phyloP scores from a whole-genome alignment of 2,797 vertebrate species.

The Agapornis canus region DNA sequence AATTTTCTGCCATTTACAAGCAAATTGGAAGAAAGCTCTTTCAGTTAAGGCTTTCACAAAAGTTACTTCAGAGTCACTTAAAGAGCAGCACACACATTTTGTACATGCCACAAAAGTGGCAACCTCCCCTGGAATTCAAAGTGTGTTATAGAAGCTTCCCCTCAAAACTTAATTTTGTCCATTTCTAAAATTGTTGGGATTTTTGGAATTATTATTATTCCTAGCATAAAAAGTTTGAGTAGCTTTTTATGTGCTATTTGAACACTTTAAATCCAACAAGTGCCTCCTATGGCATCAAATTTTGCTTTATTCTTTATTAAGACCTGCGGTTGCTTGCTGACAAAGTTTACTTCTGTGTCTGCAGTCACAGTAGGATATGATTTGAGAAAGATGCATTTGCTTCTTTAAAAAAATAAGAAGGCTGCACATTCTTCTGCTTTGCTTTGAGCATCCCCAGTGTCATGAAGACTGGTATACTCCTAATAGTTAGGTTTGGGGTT shows the following conservation, averaged over 20 bases:
- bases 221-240: background rate
- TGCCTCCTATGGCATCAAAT: background rate
- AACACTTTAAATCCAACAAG: background rate
- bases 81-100: background rate
- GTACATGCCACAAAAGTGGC: background rate
- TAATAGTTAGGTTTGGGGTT: background rate
- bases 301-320: background rate
- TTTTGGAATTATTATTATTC: background rate
- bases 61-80: background rate
- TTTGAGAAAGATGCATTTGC: background rate
- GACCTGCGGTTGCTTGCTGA: background rate
- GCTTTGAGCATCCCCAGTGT: background rate
- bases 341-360: background rate
- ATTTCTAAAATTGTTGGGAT: background rate
- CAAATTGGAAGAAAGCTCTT: background rate
- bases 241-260: background rate
- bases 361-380: background rate
- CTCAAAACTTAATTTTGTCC: background rate
- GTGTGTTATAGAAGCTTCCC: background rate
- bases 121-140: background rate
- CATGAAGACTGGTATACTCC: background rate
- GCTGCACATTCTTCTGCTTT: background rate
- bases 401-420: background rate
- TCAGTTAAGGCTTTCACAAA: background rate
- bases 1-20: background rate